Conservation (phyloP, 2,113 vertebrate species). For the Equus przewalskii region DNA sequence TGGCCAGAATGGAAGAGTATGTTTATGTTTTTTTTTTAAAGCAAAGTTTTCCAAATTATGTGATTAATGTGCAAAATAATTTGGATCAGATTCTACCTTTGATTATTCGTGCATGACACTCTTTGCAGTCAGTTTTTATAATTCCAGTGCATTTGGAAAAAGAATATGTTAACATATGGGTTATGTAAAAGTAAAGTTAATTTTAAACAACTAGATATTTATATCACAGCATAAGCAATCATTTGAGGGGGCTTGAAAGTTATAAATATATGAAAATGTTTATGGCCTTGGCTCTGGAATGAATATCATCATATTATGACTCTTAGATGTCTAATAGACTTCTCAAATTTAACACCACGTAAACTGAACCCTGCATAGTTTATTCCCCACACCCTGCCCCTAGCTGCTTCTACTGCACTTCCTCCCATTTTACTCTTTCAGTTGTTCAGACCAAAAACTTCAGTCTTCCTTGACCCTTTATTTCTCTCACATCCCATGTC, state of each 20-base stretch:
- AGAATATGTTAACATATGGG: constrained; percentile 29
- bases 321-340: neutral
- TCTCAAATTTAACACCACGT: neutral
- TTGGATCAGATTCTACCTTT: constrained; percentile 61
- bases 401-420: neutral
- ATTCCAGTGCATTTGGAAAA: constrained; percentile 67
- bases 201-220: constrained; percentile 19
- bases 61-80: constrained; percentile 60
- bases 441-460: neutral
- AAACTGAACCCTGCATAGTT: neutral
- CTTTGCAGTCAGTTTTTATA: constrained; percentile 35
- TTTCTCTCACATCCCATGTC: neutral
- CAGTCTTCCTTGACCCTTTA: neutral
- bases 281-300: neutral
- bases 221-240: neutral
- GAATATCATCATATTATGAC: neutral
- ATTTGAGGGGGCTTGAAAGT: neutral
- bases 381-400: neutral
- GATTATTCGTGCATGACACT: constrained; percentile 24
- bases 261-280: constrained; percentile 42
- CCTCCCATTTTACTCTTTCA: neutral
- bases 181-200: constrained; percentile 25
- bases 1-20: constrained; percentile 21
- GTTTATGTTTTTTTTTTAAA: constrained; percentile 22
- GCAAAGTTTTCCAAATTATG: constrained; percentile 46